Percentiles rank a stretch among this genome's conserved stretches.
Conservation (phyloP, 2,888 invertebrate species). For the Nyleta sp. region DNA sequence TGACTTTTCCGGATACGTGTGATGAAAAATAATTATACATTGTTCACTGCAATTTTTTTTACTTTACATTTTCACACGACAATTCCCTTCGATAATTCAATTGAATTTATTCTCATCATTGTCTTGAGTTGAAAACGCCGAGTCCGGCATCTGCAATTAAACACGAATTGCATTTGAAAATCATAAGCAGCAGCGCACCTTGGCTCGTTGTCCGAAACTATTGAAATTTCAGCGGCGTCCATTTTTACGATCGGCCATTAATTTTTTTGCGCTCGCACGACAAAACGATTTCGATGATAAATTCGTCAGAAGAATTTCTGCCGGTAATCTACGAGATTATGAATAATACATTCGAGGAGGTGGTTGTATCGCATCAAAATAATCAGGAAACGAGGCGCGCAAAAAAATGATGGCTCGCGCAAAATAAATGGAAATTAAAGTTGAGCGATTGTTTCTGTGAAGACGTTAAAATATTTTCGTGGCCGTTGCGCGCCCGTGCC, state of each 20-base stretch:
- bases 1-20: no score
- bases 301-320: conserved; percentile 52
- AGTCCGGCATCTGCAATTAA: background rate
- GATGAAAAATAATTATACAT: no score
- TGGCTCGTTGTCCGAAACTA: conserved; percentile 8
- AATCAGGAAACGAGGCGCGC: conserved; percentile 49
- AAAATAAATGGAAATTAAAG: conserved; percentile 59
- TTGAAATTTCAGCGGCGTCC: conserved; percentile 38
- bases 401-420: conserved; percentile 35
- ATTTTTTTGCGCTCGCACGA: conserved; percentile 46
- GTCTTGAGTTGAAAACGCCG: no score
- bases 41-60: no score
- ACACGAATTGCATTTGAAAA: background rate
- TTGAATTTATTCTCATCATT: no score
- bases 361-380: conserved; percentile 50
- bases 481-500: conserved; percentile 21
- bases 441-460: conserved; percentile 60
- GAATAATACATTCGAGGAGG: conserved; percentile 57
- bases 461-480: conserved; percentile 52
- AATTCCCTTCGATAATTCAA: no score
- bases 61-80: no score
- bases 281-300: conserved; percentile 55
- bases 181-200: background rate
- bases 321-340: conserved; percentile 56
- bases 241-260: conserved; percentile 50